Evolutionary conservation across 2,113 vertebrate species (phyloP), one percentile per base, ranked within the genome.

Genomic region (Cranoglanis bouderius): DNA sequence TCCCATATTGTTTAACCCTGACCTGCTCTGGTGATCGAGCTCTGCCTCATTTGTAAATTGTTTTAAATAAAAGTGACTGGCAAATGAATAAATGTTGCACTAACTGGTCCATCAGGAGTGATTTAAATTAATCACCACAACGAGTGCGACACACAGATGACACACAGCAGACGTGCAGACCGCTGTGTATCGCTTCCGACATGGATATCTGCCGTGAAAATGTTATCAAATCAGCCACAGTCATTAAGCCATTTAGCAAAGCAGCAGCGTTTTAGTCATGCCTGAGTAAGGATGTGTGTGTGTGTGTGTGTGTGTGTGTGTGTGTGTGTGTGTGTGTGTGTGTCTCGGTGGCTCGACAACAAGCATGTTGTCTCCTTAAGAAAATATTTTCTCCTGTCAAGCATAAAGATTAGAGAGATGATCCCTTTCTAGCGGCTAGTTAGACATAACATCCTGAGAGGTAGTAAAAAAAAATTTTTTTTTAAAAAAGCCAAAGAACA

Each of bases 401-500:
- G 83, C 74, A 40, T 35, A 49, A 67, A 90, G 81, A 83, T 83
- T 83, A 83, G 81, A 83, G 55, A 83, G 72, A 88, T 88, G 13
- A 82, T 74, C 83, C 24, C 53, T 32, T 86, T 55, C 77, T 53
- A 88, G 7, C 74, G 21, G 75, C 77, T 21, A 43, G 86, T 82
- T 75, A 85, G 90, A 89, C 85, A 80, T 78, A 89, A 90, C 87
- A 89, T 90, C 85, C 85, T 72, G 87, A 53, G 65, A 43, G 67
- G 46, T 59, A 88, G 35, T 46, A 2, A 10, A 55, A 49, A 87
- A 75, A 75, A 59, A 46, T 46, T 46, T 46, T 46, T 46, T 46
- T 46, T 46, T 46, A 67, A 57, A 59, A 57, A 43, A 63, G 38
- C 4, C 7, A 46, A 84, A 18, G 43, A 75, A 86, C 32, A 13